These are phyloP conservation scores for Leuciscus idus DNA, from an alignment of 2,113 vertebrate genomes.

Conservation along the genomic window DNA sequence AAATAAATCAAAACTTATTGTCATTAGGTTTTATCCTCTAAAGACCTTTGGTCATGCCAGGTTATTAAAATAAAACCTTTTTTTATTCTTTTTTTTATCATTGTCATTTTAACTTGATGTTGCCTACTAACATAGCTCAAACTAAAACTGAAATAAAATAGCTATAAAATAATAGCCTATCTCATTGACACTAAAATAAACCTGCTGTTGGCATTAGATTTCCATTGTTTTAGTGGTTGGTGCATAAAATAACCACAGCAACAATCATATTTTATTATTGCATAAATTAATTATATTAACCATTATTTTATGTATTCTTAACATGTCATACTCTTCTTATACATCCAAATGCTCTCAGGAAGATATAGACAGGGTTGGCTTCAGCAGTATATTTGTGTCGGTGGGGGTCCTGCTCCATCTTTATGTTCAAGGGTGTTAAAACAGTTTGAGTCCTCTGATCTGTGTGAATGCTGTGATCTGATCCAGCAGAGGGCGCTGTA, in stretches of 20 bases:
- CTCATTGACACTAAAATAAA: too few relatives aligned
- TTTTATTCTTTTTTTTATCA: background rate
- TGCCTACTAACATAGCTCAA: background rate
- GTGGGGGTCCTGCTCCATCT: background rate
- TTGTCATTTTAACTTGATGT: background rate
- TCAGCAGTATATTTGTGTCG: background rate
- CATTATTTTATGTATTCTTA: background rate
- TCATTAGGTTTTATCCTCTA: background rate
- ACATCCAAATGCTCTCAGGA: background rate
- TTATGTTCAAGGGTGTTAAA: background rate
- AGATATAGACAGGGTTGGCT: background rate
- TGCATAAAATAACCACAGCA: background rate
- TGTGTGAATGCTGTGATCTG: background rate
- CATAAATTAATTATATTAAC: background rate
- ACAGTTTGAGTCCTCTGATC: accelerated
- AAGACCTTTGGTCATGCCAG: background rate
- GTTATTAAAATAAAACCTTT: background rate
- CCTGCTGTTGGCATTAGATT: background rate
- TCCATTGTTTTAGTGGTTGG: background rate
- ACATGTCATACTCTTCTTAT: background rate
- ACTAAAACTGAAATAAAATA: background rate
- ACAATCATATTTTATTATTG: background rate
- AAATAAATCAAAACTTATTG: background rate
- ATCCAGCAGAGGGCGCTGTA: slow-evolving; percentile 73
- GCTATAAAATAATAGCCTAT: too few relatives aligned